phyloP scores from a whole-genome alignment of 2,888 invertebrate species.

The Ophioninae sp. region DNA sequence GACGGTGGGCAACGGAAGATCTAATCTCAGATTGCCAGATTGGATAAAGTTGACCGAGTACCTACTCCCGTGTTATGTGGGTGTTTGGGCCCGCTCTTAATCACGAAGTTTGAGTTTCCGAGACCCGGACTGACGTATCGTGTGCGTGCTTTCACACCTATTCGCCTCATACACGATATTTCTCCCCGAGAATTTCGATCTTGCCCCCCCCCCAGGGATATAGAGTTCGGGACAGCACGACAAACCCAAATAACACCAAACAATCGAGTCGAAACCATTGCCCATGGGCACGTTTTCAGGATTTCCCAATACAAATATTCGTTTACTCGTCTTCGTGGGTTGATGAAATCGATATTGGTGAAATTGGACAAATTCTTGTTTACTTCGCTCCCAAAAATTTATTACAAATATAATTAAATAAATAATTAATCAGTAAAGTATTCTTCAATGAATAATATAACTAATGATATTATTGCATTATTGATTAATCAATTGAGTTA shows the following conservation, averaged over 20 bases:
- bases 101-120: conserved; percentile 22
- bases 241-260: conserved; percentile 4
- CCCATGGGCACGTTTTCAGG: conserved; percentile 40
- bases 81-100: conserved; percentile 6
- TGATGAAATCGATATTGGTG: no score
- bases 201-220: conserved; percentile 32
- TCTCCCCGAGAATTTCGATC: conserved; percentile 36
- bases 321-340: not conserved
- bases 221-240: conserved; percentile 46
- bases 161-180: conserved; percentile 22
- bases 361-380: not conserved
- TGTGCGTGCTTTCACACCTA: conserved; percentile 16
- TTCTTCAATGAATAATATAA: no score
- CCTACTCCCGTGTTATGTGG: not conserved
- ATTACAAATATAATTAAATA: no score
- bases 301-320: conserved; percentile 26
- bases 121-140: not conserved
- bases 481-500: no score
- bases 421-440: no score
- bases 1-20: not conserved
- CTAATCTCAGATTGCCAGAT: not conserved
- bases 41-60: not conserved
- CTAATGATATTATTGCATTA: no score
- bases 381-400: no score
- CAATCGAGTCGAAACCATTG: conserved; percentile 17